Conservation (phyloP, 2,888 invertebrate genomes). For the Neoaliturus tenellus region DNA sequence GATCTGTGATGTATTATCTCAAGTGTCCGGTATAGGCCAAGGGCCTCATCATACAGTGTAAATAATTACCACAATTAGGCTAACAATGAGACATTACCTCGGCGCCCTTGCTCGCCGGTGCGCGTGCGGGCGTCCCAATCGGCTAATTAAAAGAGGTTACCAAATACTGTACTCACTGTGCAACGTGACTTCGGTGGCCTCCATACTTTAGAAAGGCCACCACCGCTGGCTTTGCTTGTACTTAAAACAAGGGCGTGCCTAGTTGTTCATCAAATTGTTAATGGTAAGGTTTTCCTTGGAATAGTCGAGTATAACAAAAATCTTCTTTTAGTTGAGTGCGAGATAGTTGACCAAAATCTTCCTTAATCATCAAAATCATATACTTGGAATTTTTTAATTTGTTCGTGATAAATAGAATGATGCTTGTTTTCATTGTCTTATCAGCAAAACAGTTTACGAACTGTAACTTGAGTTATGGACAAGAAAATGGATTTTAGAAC, state of each 20-base stretch:
- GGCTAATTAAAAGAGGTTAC: conserved; percentile 45
- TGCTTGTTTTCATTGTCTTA: no score
- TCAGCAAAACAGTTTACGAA: no score
- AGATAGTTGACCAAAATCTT: no score
- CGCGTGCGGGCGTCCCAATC: not conserved
- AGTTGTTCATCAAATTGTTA: conserved; percentile 18
- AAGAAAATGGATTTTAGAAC: no score
- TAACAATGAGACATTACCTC: conserved; percentile 48
- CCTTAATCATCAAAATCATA: no score
- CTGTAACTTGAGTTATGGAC: no score
- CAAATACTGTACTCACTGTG: conserved; percentile 31
- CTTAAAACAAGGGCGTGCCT: conserved; percentile 46
- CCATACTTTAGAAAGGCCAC: conserved; percentile 42
- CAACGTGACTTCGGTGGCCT: conserved; percentile 40
- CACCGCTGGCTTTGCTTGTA: conserved; percentile 17
- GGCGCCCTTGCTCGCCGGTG: not conserved
- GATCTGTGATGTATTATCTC: not conserved
- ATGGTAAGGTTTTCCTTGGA: no score
- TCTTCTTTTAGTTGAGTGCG: no score
- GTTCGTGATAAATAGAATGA: no score
- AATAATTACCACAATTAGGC: conserved; percentile 43
- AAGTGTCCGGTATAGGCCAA: conserved; percentile 32
- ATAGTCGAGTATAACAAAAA: no score
- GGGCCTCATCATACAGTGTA: conserved; percentile 31
- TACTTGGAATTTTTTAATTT: no score